Percentiles rank a stretch among this genome's conserved stretches.
Evolutionary conservation across 2,113 vertebrate genomes (phyloP).

Genomic region (Plotosus lineatus): DNA sequence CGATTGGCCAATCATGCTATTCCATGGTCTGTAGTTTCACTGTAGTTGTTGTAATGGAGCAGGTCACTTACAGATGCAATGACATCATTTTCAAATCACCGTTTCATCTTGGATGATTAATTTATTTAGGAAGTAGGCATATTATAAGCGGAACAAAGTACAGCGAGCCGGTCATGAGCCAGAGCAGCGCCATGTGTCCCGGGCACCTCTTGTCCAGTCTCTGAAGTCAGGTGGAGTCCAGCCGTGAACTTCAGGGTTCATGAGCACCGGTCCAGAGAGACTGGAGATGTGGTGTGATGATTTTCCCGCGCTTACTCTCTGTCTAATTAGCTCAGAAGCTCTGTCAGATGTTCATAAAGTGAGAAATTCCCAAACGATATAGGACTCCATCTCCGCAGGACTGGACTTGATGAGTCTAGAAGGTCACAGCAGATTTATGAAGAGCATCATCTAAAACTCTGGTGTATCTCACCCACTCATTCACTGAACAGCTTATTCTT

Average conservation of each 20-base stretch:
- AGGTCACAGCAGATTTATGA: background rate
- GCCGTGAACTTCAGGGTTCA: background rate
- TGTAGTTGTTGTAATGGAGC: too few species aligned
- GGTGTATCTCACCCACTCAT: too few species aligned
- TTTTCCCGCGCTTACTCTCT: background rate
- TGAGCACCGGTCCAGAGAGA: background rate
- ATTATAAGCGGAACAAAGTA: too few species aligned
- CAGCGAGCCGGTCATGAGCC: too few species aligned
- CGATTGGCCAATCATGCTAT: too few species aligned
- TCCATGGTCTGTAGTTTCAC: too few species aligned
- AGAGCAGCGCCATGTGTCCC: background rate
- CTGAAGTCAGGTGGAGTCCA: background rate
- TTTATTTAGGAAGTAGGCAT: too few species aligned
- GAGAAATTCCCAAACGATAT: background rate
- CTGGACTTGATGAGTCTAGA: background rate
- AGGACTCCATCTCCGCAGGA: background rate
- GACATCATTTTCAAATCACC: too few species aligned
- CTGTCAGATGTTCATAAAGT: background rate
- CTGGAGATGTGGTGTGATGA: background rate
- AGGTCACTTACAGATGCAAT: too few species aligned
- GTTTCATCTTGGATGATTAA: too few species aligned
- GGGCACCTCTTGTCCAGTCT: background rate
- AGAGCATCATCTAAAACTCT: background rate
- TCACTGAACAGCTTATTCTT: too few species aligned
- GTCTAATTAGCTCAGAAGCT: background rate